phyloP scores from a whole-genome alignment of 2,797 vertebrate species.

The Crenuchus spilurus region DNA sequence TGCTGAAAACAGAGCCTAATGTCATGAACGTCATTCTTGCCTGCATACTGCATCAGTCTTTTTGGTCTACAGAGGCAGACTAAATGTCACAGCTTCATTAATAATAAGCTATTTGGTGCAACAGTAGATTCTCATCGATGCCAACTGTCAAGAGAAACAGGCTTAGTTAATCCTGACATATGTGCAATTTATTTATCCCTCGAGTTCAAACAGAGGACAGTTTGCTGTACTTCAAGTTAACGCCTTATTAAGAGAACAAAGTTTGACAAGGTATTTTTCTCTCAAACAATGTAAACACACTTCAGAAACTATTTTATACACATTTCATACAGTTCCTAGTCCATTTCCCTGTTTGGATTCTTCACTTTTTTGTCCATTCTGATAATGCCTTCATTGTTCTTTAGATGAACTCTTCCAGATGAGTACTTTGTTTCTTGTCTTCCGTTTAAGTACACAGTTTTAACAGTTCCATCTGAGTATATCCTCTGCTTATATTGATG shows the following conservation, averaged over 20 bases:
- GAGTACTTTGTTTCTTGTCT: slow-evolving; percentile 69
- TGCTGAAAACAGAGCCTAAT: slow-evolving; percentile 29
- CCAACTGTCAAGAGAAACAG: slow-evolving; percentile 17
- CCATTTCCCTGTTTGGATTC: neutral
- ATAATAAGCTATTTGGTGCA: slow-evolving; percentile 45
- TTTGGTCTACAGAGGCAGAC: neutral
- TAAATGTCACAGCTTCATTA: slow-evolving; percentile 44
- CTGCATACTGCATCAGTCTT: slow-evolving; percentile 27
- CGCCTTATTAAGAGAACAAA: neutral
- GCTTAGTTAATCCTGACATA: slow-evolving; percentile 4
- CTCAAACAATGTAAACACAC: neutral
- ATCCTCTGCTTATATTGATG: slow-evolving; percentile 72
- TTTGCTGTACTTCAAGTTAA: neutral
- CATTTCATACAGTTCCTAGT: neutral
- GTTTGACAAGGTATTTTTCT: neutral
- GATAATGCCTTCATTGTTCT: slow-evolving; percentile 57
- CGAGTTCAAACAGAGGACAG: slow-evolving; percentile 8
- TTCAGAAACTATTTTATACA: neutral
- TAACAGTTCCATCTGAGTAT: slow-evolving; percentile 74
- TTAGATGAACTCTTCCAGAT: slow-evolving; percentile 64
- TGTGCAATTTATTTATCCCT: slow-evolving; percentile 20
- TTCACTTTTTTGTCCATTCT: slow-evolving; percentile 62
- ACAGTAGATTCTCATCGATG: slow-evolving; percentile 37
- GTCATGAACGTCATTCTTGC: slow-evolving; percentile 19
- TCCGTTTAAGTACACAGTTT: slow-evolving; percentile 70